Conservation (phyloP, 1,140 invertebrate species). For the Drosophila subobscura region DNA sequence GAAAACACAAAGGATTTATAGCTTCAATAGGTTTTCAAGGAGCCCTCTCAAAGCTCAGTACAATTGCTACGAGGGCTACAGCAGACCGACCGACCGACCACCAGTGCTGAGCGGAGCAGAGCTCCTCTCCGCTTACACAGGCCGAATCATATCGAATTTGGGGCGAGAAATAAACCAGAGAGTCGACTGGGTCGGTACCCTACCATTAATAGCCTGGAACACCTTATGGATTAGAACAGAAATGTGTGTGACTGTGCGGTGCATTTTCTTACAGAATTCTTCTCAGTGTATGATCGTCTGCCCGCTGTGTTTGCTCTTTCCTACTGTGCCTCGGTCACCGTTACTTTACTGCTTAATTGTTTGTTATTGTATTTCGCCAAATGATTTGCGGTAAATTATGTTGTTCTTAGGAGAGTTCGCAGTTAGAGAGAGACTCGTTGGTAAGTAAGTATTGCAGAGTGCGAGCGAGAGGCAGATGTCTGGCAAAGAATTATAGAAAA, state of each 20-base stretch:
- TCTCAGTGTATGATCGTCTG: too few species aligned
- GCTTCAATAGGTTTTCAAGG: conserved; percentile 82
- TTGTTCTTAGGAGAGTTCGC: too few species aligned
- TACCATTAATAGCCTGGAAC: background rate
- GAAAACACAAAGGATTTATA: conserved; percentile 83
- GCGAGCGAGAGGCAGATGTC: too few species aligned
- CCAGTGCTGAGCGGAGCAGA: background rate
- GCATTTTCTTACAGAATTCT: too few species aligned
- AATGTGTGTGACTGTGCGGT: too few species aligned
- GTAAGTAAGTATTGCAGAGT: too few species aligned
- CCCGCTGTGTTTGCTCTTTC: background rate
- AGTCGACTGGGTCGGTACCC: conserved; percentile 13
- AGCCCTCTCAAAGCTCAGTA: conserved; percentile 72
- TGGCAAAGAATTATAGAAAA: too few species aligned
- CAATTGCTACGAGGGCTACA: conserved; percentile 45
- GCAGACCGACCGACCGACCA: background rate
- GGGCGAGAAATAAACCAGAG: background rate
- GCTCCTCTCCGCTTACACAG: conserved; percentile 34
- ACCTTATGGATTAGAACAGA: background rate
- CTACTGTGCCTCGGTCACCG: too few species aligned
- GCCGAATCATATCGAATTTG: conserved; percentile 37
- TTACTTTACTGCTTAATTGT: too few species aligned
- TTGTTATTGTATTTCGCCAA: too few species aligned
- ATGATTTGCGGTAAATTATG: too few species aligned
- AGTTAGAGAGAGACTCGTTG: too few species aligned